Evolutionary conservation across 1,140 invertebrate species (phyloP).

Genomic region (Zaprionus inermis): DNA sequence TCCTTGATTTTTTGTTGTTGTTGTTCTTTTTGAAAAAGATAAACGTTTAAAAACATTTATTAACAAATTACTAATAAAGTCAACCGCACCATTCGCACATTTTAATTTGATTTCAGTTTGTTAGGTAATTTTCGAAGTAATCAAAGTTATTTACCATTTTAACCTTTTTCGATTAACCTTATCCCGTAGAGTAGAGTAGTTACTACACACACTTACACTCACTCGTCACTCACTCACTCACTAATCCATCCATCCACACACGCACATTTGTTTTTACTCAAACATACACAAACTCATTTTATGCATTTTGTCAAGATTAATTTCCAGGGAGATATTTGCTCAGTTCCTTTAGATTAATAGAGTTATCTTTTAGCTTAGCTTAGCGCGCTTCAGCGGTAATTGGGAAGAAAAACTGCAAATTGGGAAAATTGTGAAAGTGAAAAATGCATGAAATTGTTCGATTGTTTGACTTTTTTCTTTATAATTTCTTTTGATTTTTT

Average conservation of each 20-base stretch:
- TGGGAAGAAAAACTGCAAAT: slow-evolving; percentile 2
- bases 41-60: slow-evolving; percentile 8
- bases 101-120: neutral
- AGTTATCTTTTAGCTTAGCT: slow-evolving; percentile 7
- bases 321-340: neutral
- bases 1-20: slow-evolving; percentile 31
- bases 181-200: neutral
- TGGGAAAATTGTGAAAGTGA: slow-evolving; percentile 39
- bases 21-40: slow-evolving; percentile 17
- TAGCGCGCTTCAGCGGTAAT: slow-evolving; percentile 4
- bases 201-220: neutral
- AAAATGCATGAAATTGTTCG: slow-evolving; percentile 78
- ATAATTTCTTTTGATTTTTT: slow-evolving; percentile 84
- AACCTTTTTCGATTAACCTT: neutral
- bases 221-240: neutral
- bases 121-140: neutral
- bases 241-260: neutral
- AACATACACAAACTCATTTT: neutral
- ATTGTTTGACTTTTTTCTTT: slow-evolving; percentile 81
- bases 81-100: neutral
- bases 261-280: neutral
- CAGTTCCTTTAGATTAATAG: slow-evolving; percentile 4
- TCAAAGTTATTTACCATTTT: neutral
- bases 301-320: slow-evolving; percentile 9
- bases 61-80: neutral